Percentiles rank a stretch among this genome's conserved stretches.
Evolutionary conservation across 2,113 vertebrate genomes (phyloP).

Genomic region (Tamias sibiricus): DNA sequence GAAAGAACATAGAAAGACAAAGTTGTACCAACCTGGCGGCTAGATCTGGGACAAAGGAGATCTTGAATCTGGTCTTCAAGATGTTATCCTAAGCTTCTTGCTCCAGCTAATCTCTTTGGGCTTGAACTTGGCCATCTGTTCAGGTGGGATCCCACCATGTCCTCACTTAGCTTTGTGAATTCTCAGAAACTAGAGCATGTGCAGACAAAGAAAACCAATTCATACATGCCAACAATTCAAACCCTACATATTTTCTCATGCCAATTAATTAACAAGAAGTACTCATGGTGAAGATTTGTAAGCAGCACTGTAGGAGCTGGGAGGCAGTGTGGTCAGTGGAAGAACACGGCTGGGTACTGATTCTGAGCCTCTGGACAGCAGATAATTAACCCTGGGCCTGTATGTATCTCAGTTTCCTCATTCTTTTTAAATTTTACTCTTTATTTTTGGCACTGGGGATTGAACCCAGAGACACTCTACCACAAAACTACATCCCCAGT

Average conservation of each 20-base stretch:
- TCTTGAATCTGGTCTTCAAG: slow-evolving; percentile 64
- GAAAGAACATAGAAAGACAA: neutral
- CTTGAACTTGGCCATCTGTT: slow-evolving; percentile 71
- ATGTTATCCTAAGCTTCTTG: slow-evolving; percentile 74
- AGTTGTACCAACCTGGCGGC: neutral
- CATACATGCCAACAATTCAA: neutral
- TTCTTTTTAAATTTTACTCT: neutral
- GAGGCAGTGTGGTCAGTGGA: neutral
- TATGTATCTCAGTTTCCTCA: neutral
- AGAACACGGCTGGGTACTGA: neutral
- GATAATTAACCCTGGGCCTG: neutral
- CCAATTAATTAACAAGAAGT: neutral
- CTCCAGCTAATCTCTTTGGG: slow-evolving; percentile 68
- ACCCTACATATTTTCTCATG: neutral
- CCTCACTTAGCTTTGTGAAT: neutral
- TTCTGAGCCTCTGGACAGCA: neutral
- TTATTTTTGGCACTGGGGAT: neutral
- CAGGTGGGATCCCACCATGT: slow-evolving; percentile 36
- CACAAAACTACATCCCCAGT: neutral
- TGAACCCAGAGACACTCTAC: too few species aligned
- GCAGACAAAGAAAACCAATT: slow-evolving; percentile 53
- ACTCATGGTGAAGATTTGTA: neutral
- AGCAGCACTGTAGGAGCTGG: neutral
- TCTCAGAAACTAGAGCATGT: slow-evolving; percentile 18
- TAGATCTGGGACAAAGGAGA: slow-evolving; percentile 61